Conservation (phyloP, 2,797 vertebrate genomes). For the Chelmon rostratus region DNA sequence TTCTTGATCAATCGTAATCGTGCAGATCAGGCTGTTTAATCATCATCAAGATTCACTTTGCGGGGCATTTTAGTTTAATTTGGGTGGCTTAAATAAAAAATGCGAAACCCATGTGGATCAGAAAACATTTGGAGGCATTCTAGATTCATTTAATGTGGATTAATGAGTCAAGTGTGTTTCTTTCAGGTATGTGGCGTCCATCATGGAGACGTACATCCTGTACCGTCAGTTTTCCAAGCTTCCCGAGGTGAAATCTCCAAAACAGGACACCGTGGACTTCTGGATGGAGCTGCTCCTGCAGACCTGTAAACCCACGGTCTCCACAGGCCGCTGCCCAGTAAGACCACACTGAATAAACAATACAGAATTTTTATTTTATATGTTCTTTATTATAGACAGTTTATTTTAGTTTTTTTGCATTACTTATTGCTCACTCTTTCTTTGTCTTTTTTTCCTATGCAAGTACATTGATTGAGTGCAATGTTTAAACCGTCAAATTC, state of each 20-base stretch:
- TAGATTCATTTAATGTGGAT: neutral
- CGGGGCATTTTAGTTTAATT: neutral
- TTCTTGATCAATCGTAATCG: neutral
- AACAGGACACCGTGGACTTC: slow-evolving; percentile 87
- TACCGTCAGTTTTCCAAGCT: slow-evolving; percentile 89
- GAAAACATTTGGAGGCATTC: neutral
- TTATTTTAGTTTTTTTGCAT: too few relatives aligned
- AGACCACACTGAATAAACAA: slow-evolving; percentile 50
- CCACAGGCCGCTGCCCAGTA: slow-evolving; percentile 85
- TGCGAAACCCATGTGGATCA: neutral
- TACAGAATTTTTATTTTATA: too few relatives aligned
- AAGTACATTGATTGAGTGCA: too few relatives aligned
- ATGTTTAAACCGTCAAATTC: too few relatives aligned
- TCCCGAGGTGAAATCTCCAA: slow-evolving; percentile 74
- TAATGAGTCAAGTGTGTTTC: neutral
- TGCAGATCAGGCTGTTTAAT: neutral
- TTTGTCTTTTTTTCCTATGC: too few relatives aligned
- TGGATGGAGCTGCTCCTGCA: slow-evolving; percentile 92
- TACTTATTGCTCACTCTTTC: too few relatives aligned
- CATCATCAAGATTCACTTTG: neutral
- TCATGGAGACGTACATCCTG: slow-evolving; percentile 93
- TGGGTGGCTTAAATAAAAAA: neutral
- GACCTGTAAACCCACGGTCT: slow-evolving; percentile 86
- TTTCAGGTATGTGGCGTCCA: slow-evolving; percentile 90
- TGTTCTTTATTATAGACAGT: too few relatives aligned